Evolutionary conservation across 2,113 vertebrate species (phyloP), one percentile per base, ranked within the genome.

Genomic region (Montifringilla adamsi): DNA sequence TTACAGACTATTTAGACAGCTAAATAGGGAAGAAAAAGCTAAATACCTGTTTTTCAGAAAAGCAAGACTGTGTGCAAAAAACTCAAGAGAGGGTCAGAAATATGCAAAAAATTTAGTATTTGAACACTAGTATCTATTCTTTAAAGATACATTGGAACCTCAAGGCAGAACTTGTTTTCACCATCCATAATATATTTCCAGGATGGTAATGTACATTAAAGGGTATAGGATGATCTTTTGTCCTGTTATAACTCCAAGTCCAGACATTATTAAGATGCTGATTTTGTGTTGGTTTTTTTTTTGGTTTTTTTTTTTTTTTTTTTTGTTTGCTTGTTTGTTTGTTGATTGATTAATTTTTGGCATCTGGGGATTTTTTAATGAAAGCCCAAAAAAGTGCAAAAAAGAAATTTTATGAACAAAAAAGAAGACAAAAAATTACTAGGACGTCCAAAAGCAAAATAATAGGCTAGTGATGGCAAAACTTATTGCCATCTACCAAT

Each of bases 251-350:
- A 83, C 3, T 69, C 17, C 59, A 67, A 81, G 2, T 47, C 17
- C 4, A 64, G 15, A 63, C 15, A 75, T 27, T 27, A 6, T 43
- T 77, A 94, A 70, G 15, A 13, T 74, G 16, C 0, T 60, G 17
- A 1, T 8, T 23, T 12, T 33, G 18, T 59, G 3, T 4, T 35
- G 41, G 1, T 1, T 5, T 6, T 31, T 53, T 9, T 58, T 56
- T 1, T 8, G 52, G 7, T 58, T 56, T 58, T 14, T 9, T 58
- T 56, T 1, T 8, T 1, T 5, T 6, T 31, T 53, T 9, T 58
- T 56, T 1, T 8, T 56, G 7, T 58, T 56, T 58, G 14, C 21
- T 31, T 18, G 4, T 37, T 46, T 69, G 4, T 27, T 44, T 15
- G 11, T 22, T 31, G 12, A 11, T 23, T 52, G 21, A 67, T 27